Evolutionary conservation across 2,888 invertebrate genomes (phyloP).

Genomic region (Cancer borealis): DNA sequence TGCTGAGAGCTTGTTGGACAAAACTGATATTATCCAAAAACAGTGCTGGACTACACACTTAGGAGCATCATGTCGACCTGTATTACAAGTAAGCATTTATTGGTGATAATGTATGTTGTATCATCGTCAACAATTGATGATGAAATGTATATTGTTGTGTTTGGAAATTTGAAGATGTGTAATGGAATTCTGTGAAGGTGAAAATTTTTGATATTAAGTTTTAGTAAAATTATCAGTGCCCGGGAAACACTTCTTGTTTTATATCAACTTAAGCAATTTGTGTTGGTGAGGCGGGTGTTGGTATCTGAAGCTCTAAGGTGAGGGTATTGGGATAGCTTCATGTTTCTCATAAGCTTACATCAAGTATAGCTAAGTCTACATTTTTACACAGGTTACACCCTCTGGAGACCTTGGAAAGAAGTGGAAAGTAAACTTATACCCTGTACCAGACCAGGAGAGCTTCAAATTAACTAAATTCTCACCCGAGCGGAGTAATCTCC

Average conservation of each 20-base stretch:
- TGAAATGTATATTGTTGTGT: neutral
- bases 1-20: conserved; percentile 50
- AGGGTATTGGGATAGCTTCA: neutral
- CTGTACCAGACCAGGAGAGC: conserved; percentile 61
- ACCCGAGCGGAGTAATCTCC: conserved; percentile 58
- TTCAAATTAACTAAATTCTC: conserved; percentile 56
- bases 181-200: neutral
- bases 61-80: conserved; percentile 67
- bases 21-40: conserved; percentile 57
- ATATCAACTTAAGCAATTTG: too few relatives aligned
- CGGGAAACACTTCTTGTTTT: too few relatives aligned
- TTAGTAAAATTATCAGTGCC: neutral
- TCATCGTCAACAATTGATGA: neutral
- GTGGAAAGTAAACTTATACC: conserved; percentile 74
- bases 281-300: too few relatives aligned
- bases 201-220: too few relatives aligned
- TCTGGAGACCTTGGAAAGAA: conserved; percentile 62
- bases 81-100: conserved; percentile 64
- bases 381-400: conserved; percentile 61
- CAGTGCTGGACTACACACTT: conserved; percentile 69
- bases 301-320: neutral
- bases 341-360: neutral
- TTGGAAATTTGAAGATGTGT: neutral
- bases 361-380: neutral
- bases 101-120: neutral